Base-by-base conservation (phyloP, 1,140 invertebrate genomes). In the Panagrolaimus sp. region DNA sequence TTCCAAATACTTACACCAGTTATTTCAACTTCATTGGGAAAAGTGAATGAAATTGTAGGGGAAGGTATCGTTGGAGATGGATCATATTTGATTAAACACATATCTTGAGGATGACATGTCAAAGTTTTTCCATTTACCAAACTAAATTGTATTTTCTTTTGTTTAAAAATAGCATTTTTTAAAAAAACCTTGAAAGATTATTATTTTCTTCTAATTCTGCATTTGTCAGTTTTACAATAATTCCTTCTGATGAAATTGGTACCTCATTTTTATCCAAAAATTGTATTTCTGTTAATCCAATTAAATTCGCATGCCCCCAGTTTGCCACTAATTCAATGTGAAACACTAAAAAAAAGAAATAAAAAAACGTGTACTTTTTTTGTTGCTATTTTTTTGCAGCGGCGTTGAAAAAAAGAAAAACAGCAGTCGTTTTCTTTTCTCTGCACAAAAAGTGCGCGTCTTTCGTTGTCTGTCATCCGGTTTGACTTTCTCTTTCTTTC, bases 1-100 rank as follows among this genome's bases (percentile, higher is more conserved):
- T 92, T 92, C 90, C 90, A 92, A 44, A 92, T 79, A 62, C 88
- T 85, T 0, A 92, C 81, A 64, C 86, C 67, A 86, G 87, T 88
- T 87, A 89, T 72, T 87, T 88, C 0, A 85, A 88, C 76, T 87
- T 82, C 44, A 87, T 83, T 45, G 85, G 84, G 11, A 88, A 76
- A 80, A 86, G 85, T 43, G 87, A 83, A 73, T 83, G 84, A 78
- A 80, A 87, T 45, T 74, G 80, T 13, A 72, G 74, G 69, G 16
- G 82, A 71, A 42, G 82, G 80, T 64, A 77, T 75, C 75, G 76
- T 78, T 38, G 31, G 2, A 7, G 2, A 38, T 71, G 80, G 75
- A 14, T 78, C 82, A 71, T 89, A 87, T 5, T 83, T 79, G 47
- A 83, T 75, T 63, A 86, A 74, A 84, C 85, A 87, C 86, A 87